Conservation (phyloP, 2,113 vertebrate species). For the Echinops telfairi region DNA sequence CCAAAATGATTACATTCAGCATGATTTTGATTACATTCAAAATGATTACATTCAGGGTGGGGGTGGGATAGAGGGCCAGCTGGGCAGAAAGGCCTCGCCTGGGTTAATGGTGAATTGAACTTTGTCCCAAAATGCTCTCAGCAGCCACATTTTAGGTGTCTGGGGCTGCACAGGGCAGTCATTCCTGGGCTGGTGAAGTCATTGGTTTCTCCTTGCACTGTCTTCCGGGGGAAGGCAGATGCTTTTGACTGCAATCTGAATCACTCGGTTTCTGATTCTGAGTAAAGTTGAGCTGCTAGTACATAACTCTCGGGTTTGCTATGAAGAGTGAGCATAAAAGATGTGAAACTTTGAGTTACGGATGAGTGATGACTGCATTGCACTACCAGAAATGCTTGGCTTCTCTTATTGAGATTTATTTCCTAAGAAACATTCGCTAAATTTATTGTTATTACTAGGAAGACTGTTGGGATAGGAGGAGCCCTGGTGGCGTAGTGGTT, state of each 20-base stretch:
- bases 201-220: background rate
- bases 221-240: background rate
- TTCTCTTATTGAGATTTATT: background rate
- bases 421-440: slow-evolving; percentile 5
- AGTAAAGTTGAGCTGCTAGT: background rate
- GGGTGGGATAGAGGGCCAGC: background rate
- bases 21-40: no score
- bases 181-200: background rate
- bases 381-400: slow-evolving; percentile 6
- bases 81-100: background rate
- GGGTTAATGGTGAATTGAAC: background rate
- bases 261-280: background rate
- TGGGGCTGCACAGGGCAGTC: background rate
- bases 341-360: slow-evolving; percentile 37
- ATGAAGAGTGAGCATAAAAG: slow-evolving; percentile 23
- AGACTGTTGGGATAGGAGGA: background rate
- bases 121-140: background rate
- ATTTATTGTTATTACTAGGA: background rate
- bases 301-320: background rate
- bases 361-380: background rate
- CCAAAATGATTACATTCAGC: background rate
- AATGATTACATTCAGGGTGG: no score
- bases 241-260: slow-evolving; percentile 7
- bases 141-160: background rate
- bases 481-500: background rate